Conservation (phyloP, 2,888 invertebrate genomes). For the Dioctria rufipes region DNA sequence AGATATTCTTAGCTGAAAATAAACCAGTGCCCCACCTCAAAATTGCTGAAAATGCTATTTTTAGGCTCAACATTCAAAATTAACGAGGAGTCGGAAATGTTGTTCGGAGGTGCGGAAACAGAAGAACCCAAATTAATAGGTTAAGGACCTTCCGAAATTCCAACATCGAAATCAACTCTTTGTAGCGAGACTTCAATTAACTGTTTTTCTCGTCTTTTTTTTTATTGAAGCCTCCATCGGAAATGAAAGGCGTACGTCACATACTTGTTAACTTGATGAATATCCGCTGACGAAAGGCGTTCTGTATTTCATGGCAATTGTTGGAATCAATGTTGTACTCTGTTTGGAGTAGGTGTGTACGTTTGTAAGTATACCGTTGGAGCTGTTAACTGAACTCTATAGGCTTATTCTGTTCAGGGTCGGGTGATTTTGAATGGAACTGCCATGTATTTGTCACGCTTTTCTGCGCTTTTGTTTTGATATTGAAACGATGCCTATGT, state of each 20-base stretch:
- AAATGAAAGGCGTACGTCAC: neutral
- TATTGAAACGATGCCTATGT: too few relatives aligned
- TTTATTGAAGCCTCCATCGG: constrained; percentile 21
- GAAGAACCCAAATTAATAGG: constrained; percentile 6
- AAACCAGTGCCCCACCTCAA: neutral
- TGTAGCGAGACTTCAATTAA: neutral
- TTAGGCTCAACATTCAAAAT: neutral
- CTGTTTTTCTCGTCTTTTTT: neutral
- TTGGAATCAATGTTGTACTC: neutral
- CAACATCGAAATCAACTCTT: neutral
- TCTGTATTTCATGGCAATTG: neutral
- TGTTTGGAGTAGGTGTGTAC: neutral
- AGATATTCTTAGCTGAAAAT: neutral
- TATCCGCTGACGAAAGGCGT: neutral
- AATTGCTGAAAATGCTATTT: constrained; percentile 20
- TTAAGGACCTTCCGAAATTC: neutral
- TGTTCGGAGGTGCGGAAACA: constrained; percentile 3
- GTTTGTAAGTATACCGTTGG: neutral
- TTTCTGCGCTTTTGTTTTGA: neutral
- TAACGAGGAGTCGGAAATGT: neutral
- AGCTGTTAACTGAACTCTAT: neutral
- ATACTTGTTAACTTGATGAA: neutral
- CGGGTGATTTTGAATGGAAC: neutral
- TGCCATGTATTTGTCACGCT: neutral
- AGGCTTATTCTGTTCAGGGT: neutral